Conservation (phyloP, 1,140 invertebrate species). For the Zaprionus taronus region DNA sequence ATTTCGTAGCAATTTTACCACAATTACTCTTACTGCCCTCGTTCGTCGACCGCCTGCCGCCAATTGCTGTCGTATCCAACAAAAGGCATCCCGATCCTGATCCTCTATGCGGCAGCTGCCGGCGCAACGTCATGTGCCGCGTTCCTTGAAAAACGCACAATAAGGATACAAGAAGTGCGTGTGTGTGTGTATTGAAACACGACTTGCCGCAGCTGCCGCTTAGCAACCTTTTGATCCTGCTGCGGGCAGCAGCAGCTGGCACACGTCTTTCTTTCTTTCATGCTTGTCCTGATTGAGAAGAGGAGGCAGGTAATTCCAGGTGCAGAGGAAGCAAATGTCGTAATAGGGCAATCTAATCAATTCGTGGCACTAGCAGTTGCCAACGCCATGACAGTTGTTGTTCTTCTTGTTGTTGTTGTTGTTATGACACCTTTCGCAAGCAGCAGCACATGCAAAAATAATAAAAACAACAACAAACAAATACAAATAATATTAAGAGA, state of each 20-base stretch:
- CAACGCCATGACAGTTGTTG: constrained; percentile 13
- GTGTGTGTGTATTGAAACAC: constrained; percentile 11
- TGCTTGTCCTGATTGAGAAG: constrained; percentile 38
- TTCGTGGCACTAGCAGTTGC: constrained; percentile 31
- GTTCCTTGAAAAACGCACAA: constrained; percentile 49
- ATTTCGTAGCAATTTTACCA: neutral
- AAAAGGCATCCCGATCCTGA: constrained; percentile 39
- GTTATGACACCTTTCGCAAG: constrained; percentile 75
- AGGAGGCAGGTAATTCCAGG: constrained; percentile 44
- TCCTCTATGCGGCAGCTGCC: constrained; percentile 30
- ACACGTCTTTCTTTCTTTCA: constrained; percentile 59
- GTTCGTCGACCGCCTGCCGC: constrained; percentile 17
- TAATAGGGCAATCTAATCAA: constrained; percentile 68
- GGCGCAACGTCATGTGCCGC: constrained; percentile 48
- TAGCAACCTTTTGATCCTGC: constrained; percentile 49
- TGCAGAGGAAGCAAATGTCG: constrained; percentile 52
- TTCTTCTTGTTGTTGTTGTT: constrained; percentile 40
- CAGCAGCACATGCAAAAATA: constrained; percentile 64
- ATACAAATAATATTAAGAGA: constrained; percentile 25
- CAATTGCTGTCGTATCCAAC: constrained; percentile 28
- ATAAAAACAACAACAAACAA: constrained; percentile 8
- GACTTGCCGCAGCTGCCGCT: constrained; percentile 40
- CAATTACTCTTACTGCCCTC: constrained; percentile 17
- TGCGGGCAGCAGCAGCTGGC: constrained; percentile 73
- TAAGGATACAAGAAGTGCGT: constrained; percentile 37